A percentile compares a stretch with the other conserved stretches of the same genome.
Evolutionary conservation across 92 coral and sea anemone genomes (phyloP).

Genomic region (Actinernus sp.): DNA sequence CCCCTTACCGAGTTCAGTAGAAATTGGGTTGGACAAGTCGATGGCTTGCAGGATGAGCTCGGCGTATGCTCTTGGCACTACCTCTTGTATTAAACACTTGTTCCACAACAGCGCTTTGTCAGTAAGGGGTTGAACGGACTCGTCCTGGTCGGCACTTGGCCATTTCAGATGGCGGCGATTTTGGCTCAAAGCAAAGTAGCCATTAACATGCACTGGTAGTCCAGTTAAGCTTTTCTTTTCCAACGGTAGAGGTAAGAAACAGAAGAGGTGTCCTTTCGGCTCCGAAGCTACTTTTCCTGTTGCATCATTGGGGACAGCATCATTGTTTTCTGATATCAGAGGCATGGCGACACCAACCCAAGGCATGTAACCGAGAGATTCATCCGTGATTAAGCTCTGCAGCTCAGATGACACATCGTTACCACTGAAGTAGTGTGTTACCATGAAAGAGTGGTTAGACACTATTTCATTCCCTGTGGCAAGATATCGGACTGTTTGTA

Average conservation of each 20-base stretch:
- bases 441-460: constrained; percentile 39
- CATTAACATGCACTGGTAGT: constrained; percentile 83
- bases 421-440: constrained; percentile 61
- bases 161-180: constrained; percentile 83
- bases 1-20: constrained; percentile 2
- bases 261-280: constrained; percentile 71
- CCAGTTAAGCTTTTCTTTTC: constrained; percentile 76
- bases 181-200: constrained; percentile 81
- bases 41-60: constrained; percentile 44
- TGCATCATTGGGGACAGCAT: neutral
- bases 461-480: neutral
- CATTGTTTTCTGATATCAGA: neutral
- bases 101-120: constrained; percentile 80
- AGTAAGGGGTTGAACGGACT: constrained; percentile 26
- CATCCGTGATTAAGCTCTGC: constrained; percentile 37
- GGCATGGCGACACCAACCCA: constrained; percentile 89
- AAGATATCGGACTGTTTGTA: constrained; percentile 35
- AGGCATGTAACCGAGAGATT: constrained; percentile 73
- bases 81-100: constrained; percentile 63
- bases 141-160: constrained; percentile 73
- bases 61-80: constrained; percentile 67
- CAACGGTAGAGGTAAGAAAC: constrained; percentile 74
- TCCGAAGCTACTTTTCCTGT: neutral
- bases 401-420: constrained; percentile 35
- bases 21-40: neutral